These are phyloP conservation scores for Glyphotaelius pellucidus DNA, from an alignment of 2,888 invertebrate species.

Conservation along the genomic window DNA sequence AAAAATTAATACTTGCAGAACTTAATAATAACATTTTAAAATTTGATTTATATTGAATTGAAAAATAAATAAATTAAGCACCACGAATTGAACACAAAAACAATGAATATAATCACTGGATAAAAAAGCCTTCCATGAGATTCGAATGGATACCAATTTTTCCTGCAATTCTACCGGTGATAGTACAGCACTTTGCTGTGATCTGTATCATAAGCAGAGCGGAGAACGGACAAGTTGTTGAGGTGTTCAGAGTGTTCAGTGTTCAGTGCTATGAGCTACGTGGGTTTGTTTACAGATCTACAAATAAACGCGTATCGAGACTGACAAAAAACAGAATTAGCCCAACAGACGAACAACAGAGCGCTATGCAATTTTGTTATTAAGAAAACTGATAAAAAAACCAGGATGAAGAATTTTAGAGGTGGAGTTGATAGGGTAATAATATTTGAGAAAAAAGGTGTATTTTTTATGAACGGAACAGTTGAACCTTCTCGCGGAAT, in stretches of 20 bases:
- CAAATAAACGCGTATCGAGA: background rate
- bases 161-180: background rate
- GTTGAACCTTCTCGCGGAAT: background rate
- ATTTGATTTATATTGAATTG: no score
- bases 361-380: background rate
- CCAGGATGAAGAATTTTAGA: background rate
- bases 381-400: background rate
- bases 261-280: background rate
- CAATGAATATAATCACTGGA: no score
- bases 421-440: background rate
- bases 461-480: no score
- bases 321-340: conserved; percentile 2
- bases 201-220: background rate
- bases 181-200: background rate
- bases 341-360: background rate
- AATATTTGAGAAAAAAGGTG: background rate
- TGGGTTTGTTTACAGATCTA: background rate
- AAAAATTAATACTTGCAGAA: no score
- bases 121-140: no score
- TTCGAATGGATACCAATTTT: background rate
- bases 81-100: no score
- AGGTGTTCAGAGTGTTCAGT: background rate
- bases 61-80: no score
- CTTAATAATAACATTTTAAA: no score
- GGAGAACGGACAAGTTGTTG: background rate